Conservation (phyloP, 2,113 vertebrate genomes). For the Cathartes aura region DNA sequence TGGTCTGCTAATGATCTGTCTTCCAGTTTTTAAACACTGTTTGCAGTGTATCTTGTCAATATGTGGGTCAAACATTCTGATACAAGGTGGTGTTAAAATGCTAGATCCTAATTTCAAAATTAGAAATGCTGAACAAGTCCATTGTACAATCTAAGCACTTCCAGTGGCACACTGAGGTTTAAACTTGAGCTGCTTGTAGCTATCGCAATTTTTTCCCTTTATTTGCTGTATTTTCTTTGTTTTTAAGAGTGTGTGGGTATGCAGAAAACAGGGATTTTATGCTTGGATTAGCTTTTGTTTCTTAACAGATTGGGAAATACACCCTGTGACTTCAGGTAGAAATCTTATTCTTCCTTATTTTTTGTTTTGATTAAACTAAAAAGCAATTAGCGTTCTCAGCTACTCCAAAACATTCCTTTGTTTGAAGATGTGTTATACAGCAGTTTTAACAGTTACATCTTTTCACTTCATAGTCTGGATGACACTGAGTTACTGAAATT, state of each 20-base stretch:
- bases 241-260: background rate
- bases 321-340: background rate
- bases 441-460: background rate
- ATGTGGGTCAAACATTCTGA: background rate
- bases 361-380: background rate
- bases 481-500: background rate
- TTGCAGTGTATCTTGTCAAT: background rate
- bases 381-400: background rate
- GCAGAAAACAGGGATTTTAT: background rate
- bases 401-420: background rate
- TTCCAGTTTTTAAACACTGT: background rate
- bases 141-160: background rate
- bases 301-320: background rate
- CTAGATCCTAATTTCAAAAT: background rate
- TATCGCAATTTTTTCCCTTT: background rate
- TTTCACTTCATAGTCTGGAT: background rate
- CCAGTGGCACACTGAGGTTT: background rate
- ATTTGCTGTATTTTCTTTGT: background rate
- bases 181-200: background rate
- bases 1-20: background rate
- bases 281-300: background rate
- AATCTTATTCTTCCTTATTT: background rate
- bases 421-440: background rate
- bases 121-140: background rate
- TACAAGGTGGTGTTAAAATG: background rate